phyloP scores from a whole-genome alignment of 2,888 invertebrate species.

The Steinernema carpocapsae region DNA sequence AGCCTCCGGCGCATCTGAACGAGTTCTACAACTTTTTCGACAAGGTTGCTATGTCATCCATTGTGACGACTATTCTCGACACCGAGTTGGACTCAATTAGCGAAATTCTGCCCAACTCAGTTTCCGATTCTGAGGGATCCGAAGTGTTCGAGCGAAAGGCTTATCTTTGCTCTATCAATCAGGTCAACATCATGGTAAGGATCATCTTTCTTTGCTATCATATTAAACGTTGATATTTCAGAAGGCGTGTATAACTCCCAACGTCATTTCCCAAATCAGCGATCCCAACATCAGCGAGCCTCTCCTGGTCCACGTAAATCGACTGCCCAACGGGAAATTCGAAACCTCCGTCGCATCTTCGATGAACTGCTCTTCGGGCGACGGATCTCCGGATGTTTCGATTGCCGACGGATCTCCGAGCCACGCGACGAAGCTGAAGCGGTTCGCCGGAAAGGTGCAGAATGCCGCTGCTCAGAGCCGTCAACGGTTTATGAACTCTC shows the following conservation, averaged over 20 bases:
- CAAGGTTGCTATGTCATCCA: slow-evolving; percentile 71
- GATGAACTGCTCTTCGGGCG: slow-evolving; percentile 6
- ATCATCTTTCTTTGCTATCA: slow-evolving; percentile 3
- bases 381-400: slow-evolving; percentile 8
- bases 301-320: slow-evolving; percentile 31
- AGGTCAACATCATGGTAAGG: slow-evolving; percentile 57
- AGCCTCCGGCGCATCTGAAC: slow-evolving; percentile 77
- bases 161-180: slow-evolving; percentile 55
- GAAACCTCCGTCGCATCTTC: neutral
- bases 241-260: neutral
- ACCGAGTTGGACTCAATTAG: slow-evolving; percentile 43
- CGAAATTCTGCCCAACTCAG: slow-evolving; percentile 46
- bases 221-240: neutral
- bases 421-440: neutral
- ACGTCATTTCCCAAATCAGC: neutral
- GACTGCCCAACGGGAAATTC: neutral
- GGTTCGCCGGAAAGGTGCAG: slow-evolving; percentile 35
- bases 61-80: slow-evolving; percentile 44
- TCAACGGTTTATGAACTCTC: slow-evolving; percentile 45
- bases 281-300: neutral
- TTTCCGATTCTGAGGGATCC: slow-evolving; percentile 42
- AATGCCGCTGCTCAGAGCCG: slow-evolving; percentile 43
- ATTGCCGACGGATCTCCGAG: slow-evolving; percentile 6
- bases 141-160: slow-evolving; percentile 46
- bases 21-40: slow-evolving; percentile 80